Base-by-base conservation (phyloP, 2,113 vertebrate genomes). In the Galeopterus variegatus region DNA sequence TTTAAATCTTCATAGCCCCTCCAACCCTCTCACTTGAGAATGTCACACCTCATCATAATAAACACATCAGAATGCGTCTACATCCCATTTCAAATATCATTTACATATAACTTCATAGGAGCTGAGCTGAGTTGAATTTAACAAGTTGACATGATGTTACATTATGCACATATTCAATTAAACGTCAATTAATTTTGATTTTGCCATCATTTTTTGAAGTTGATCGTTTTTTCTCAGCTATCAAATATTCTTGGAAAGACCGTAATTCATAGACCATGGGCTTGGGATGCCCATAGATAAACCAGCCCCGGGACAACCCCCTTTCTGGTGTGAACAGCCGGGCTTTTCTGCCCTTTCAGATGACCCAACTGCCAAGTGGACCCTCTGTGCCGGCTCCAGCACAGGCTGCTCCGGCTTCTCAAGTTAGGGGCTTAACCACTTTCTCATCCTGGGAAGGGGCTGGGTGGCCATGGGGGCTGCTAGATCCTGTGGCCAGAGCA, bases 141-240 rank as follows among this genome's bases (percentile, higher is more conserved):
- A 94, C 91, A 91, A 94, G 94, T 75, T 95, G 94, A 95, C 81
- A 93, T 48, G 94, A 95, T 93, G 82, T 64, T 90, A 94, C 62
- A 1, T 91, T 93, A 81, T 82, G 31, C 81, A 90, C 64, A 79
- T 94, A 85, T 94, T 95, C 95, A 91, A 97, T 94, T 95, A 96
- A 93, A 93, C 76, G 85, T 94, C 80, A 94, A 94, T 96, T 96
- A 94, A 95, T 94, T 97, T 90, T 90, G 72, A 96, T 95, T 87
- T 93, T 82, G 72, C 88, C 77, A 67, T 96, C 72, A 64, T 62
- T 91, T 95, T 96, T 41, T 89, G 69, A 92, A 95, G 83, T 60
- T 26, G 19, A 48, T 94, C 24, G 8, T 93, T 93, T 90, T 93
- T 87, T 41, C 62, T 58, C 62, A 50, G n/a, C 82, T 81, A 80